These are phyloP conservation scores for Heterotis niloticus DNA, from an alignment of 2,113 vertebrate species.

Conservation along the genomic window DNA sequence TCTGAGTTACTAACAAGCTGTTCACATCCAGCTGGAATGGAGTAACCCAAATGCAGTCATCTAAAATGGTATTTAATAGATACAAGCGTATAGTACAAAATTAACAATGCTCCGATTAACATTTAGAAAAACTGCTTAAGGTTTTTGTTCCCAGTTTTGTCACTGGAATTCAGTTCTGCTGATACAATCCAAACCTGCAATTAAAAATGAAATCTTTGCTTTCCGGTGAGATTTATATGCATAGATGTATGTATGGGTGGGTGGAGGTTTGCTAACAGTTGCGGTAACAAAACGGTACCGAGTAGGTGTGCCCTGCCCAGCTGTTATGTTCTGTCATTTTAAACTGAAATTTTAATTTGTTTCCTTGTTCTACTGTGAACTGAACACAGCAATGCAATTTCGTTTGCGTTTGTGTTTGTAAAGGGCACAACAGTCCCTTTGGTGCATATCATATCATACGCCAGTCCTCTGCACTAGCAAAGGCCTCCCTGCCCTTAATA, in stretches of 20 bases:
- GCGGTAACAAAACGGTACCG: neutral
- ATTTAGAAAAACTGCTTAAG: neutral
- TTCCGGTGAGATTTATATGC: constrained; percentile 51
- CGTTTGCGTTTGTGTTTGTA: constrained; percentile 3
- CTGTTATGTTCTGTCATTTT: constrained; percentile 5
- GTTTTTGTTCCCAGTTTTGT: neutral
- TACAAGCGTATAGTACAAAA: too few species aligned
- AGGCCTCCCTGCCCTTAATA: neutral
- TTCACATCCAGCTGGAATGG: too few species aligned
- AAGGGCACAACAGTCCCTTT: neutral
- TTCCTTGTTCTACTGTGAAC: neutral
- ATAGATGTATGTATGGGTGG: neutral
- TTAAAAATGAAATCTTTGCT: constrained; percentile 62
- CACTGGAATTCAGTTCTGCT: constrained; percentile 37
- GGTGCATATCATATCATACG: neutral
- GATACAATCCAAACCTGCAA: constrained; percentile 54
- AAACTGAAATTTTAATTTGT: constrained; percentile 15
- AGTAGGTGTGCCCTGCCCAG: neutral
- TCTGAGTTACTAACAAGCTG: too few species aligned
- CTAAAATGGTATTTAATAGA: too few species aligned
- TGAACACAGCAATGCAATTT: neutral
- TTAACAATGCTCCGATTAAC: too few species aligned
- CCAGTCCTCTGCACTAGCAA: neutral
- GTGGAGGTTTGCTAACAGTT: neutral
- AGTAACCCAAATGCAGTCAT: too few species aligned